Conservation (phyloP, 2,113 vertebrate genomes). For the Phasianus colchicus region DNA sequence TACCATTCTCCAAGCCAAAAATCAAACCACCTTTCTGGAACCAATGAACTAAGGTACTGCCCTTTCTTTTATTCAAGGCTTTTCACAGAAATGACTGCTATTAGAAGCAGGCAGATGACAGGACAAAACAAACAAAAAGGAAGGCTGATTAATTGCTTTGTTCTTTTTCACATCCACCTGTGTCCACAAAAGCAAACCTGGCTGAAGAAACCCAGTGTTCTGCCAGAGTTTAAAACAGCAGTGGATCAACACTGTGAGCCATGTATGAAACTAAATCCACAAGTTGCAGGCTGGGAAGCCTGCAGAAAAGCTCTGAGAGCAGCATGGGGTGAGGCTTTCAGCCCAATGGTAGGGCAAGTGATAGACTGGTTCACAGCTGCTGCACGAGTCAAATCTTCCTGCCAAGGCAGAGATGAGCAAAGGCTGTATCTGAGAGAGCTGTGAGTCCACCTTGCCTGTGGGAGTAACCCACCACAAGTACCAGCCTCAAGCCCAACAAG, state of each 20-base stretch:
- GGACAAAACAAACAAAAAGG: not conserved
- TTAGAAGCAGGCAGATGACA: not conserved
- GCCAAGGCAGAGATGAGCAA: not conserved
- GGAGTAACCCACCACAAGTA: not conserved
- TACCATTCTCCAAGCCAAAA: not conserved
- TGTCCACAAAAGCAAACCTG: not conserved
- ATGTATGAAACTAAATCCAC: not conserved
- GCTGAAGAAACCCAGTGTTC: not conserved
- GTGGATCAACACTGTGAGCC: accelerated
- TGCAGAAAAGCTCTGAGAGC: not conserved
- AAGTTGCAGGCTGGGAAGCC: not conserved
- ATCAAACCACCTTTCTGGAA: not conserved
- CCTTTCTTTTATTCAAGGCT: not conserved
- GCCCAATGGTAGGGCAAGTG: accelerated
- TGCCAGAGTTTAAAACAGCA: not conserved
- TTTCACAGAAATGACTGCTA: not conserved
- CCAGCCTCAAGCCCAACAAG: not conserved
- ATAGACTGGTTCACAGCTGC: not conserved
- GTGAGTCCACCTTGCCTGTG: not conserved
- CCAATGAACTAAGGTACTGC: not conserved
- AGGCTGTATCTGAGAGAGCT: not conserved
- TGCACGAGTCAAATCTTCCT: not conserved
- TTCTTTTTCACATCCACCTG: not conserved
- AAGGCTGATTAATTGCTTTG: not conserved
- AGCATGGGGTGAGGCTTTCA: not conserved